Evolutionary conservation across 2,113 vertebrate species (phyloP), one percentile per base, ranked within the genome.

Genomic region (Pipa parva): DNA sequence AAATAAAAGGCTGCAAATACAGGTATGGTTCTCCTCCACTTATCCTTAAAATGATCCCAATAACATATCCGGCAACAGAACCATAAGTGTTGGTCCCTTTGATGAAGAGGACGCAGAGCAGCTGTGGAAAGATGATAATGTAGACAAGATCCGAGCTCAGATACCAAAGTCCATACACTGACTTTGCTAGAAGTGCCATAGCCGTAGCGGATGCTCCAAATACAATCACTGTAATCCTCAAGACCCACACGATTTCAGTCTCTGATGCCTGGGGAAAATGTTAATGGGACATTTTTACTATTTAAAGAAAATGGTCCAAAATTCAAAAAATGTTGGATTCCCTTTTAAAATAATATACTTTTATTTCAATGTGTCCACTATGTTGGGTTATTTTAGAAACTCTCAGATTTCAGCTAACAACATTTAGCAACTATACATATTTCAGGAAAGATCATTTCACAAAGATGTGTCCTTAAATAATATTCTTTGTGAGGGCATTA

Each of bases 71-170:
- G 13, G 90, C 90, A 59, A 94, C 87, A 1, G 96, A 95, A 63
- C 96, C 96, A 0, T 99, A 99, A 0, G 96, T 98, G 70, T 99
- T 99, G 24, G 95, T 98, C 63, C 92, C 92, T 77, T 95, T 97
- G 73, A 99, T 63, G n/a, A 99, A 99, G 0, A 98, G 79, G 61
- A 98, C 96, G 33, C 93, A 94, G 22, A 99, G 80, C 3, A 99
- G 90, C 73, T 99, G 96, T 1, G 96, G 96, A 76, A 99, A 99
- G 81, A 99, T 97, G 82, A 99, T 93, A 81, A 98, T 94, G 71
- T 99, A 99, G 36, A 98, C 92, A 2, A 99, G 86, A 76, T 99
- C 96, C 4, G 95, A 99, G 79, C 95, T 99, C 72, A 99, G 89
- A 83, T 97, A 99, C 96, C 96, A 99, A 63, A 99, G 88, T 50